Base-by-base conservation (phyloP, 2,113 vertebrate species). In the Ammodytes dubius region DNA sequence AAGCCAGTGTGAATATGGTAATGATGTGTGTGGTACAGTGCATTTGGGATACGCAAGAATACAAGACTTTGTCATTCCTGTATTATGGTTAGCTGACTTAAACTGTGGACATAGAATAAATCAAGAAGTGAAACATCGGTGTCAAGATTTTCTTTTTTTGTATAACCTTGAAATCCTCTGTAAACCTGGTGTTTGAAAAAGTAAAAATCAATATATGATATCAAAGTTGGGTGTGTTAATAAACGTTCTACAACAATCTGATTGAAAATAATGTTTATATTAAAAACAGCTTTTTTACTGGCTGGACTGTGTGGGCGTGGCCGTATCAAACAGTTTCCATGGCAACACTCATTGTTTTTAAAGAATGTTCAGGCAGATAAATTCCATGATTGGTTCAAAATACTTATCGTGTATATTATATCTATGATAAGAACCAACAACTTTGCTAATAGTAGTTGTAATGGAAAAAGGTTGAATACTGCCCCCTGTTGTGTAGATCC, bases 101-200 rank as follows among this genome's bases (percentile, higher is more conserved):
- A 91, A 89, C 89, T 94, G 91, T 93, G 92, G 90, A 90, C 78
- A 79, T 82, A 84, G 74, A 95, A 96, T 95, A 95, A 96, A 95
- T 86, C 80, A 87, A 91, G 80, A 91, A 84, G 85, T 90, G 78
- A 88, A 88, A 82, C n/a, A 69, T 35, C 68, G 68, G 56, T 37
- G 67, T 58, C 46, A 14, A 59, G 12, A 65, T 68, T 79, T 27
- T 27, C 27, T 27, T 27, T 27, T 27, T 27, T 27, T 27, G 27
- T 27, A 27, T 27, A 27, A 27, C 27, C 27, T 27, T 27, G 27
- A 27, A 27, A 27, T 1, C 58, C 54, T 77, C 27, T 75, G 77
- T 79, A 67, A 81, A 75, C 27, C 27, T 27, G 27, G 27, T 27
- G 27, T 27, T 27, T 27, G 27, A 27, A 27, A 27, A 27, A 27